Percentiles rank a stretch among this genome's conserved stretches.
Evolutionary conservation across 2,113 vertebrate genomes (phyloP).

Genomic region (Pelobates fuscus): DNA sequence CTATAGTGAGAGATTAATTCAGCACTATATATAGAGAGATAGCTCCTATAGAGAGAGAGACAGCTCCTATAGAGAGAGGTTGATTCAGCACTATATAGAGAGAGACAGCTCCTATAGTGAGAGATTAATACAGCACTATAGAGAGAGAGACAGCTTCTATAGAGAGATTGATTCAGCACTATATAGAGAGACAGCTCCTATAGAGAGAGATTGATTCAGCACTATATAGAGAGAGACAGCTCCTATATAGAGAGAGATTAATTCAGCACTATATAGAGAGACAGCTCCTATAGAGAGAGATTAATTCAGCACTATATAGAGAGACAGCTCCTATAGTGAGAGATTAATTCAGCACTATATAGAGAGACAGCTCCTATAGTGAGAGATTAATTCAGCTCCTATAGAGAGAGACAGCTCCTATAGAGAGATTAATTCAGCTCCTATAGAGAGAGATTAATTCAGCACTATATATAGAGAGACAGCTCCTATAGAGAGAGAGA

Average conservation of each 20-base stretch:
- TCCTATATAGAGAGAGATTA: too few species aligned
- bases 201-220: too few species aligned
- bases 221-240: too few species aligned
- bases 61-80: too few species aligned
- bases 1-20: background rate
- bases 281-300: background rate
- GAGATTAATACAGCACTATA: background rate
- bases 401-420: constrained; percentile 2
- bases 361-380: background rate
- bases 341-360: background rate
- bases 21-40: background rate
- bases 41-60: background rate
- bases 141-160: background rate
- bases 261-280: too few species aligned
- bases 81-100: background rate
- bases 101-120: background rate
- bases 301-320: background rate
- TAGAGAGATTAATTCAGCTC: too few species aligned
- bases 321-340: background rate
- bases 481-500: too few species aligned
- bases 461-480: too few species aligned
- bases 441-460: too few species aligned
- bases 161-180: background rate
- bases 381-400: background rate
- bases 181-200: too few species aligned